phyloP scores from a whole-genome alignment of 2,888 invertebrate genomes.

The Teinopalpus imperialis region DNA sequence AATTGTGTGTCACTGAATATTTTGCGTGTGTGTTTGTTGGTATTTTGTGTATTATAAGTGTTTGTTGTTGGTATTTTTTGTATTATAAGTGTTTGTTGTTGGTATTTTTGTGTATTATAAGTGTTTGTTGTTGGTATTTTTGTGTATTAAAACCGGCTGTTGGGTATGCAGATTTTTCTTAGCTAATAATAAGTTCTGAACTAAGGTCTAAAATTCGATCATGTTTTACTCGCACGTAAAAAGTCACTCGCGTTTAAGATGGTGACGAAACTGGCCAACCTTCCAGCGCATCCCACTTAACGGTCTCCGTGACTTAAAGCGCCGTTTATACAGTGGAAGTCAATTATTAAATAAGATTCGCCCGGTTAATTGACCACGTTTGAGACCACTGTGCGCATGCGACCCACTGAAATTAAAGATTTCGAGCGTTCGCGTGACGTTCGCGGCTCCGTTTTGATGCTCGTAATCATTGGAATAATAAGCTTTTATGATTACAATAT shows the following conservation, averaged over 20 bases:
- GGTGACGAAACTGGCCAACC: slow-evolving; percentile 58
- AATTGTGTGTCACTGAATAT: too few relatives aligned
- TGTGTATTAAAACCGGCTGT: too few relatives aligned
- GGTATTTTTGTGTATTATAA: too few relatives aligned
- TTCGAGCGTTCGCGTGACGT: slow-evolving; percentile 41
- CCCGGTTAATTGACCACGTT: slow-evolving; percentile 64
- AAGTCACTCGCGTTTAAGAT: slow-evolving; percentile 60
- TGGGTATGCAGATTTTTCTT: too few relatives aligned
- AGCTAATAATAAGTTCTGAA: too few relatives aligned
- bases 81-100: too few relatives aligned
- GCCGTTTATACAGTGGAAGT: slow-evolving; percentile 66
- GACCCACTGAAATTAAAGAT: slow-evolving; percentile 36
- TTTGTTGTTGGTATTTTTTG: too few relatives aligned
- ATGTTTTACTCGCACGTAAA: too few relatives aligned
- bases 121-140: too few relatives aligned
- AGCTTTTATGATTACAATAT: not conserved
- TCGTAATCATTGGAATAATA: not conserved
- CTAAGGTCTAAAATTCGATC: slow-evolving; percentile 50
- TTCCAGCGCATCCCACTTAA: slow-evolving; percentile 62
- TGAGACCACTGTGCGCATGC: slow-evolving; percentile 36
- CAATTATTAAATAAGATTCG: slow-evolving; percentile 69
- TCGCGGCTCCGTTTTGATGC: not conserved
- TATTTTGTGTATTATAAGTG: too few relatives aligned
- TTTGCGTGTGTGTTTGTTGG: too few relatives aligned
- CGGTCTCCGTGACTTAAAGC: slow-evolving; percentile 66